Percentiles rank a stretch among this genome's conserved stretches.
Evolutionary conservation across 2,113 vertebrate species (phyloP).

Genomic region (Trogon melanurus): DNA sequence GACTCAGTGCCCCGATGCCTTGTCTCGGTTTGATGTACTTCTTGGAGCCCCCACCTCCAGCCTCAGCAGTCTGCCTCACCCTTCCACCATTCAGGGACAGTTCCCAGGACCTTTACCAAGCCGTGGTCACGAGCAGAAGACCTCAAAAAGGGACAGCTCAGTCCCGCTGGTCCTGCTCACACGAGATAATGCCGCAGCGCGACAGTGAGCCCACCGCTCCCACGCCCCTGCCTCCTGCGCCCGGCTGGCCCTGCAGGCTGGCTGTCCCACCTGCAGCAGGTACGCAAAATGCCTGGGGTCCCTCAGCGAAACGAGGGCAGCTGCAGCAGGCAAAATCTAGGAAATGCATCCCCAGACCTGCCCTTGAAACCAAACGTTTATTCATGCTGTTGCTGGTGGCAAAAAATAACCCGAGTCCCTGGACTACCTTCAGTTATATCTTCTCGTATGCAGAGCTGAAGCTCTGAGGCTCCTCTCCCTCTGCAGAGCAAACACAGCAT

Average conservation of each 20-base stretch:
- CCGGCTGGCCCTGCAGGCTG: neutral
- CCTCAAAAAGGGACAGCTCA: neutral
- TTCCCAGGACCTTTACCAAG: neutral
- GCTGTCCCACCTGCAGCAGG: neutral
- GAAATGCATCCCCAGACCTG: neutral
- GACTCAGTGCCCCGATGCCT: fast-evolving
- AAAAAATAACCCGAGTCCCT: neutral
- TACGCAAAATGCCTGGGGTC: neutral
- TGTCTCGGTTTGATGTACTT: neutral
- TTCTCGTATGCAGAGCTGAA: neutral
- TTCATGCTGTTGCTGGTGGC: neutral
- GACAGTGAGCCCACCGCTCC: neutral
- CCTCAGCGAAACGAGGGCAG: neutral
- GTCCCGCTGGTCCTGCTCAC: fast-evolving
- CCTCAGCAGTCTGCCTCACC: neutral
- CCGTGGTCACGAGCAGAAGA: neutral
- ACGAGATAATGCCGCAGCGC: fast-evolving
- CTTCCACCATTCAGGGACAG: neutral
- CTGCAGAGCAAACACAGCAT: conserved; percentile 15
- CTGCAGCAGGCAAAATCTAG: neutral
- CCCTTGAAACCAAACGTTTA: neutral
- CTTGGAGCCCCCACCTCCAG: fast-evolving
- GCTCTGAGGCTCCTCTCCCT: conserved; percentile 3
- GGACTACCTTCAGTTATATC: neutral
- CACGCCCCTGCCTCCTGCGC: fast-evolving